Evolutionary conservation across 2,113 vertebrate species (phyloP).

Genomic region (Euleptes europaea): DNA sequence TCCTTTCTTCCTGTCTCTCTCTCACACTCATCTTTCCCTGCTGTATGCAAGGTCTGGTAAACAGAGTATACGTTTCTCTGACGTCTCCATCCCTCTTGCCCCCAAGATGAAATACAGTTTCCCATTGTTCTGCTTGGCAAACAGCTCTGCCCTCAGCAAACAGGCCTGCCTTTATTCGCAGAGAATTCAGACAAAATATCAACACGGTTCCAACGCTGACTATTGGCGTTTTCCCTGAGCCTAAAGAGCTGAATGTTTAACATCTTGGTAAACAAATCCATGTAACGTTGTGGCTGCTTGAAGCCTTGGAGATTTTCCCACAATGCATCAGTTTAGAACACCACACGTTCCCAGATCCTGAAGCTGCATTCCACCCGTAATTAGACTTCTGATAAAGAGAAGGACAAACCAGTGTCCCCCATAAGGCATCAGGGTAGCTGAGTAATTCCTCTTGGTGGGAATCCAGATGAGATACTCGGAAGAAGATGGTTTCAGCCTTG

Average conservation of each 20-base stretch:
- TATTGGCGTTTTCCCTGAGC: neutral
- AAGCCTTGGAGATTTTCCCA: neutral
- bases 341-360: neutral
- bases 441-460: neutral
- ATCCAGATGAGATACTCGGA: neutral
- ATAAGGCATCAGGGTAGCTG: neutral
- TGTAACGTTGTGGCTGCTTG: neutral
- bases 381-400: neutral
- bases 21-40: neutral
- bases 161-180: constrained; percentile 63
- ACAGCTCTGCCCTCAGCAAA: constrained; percentile 43
- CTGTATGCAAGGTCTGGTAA: neutral
- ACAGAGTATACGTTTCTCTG: constrained; percentile 23
- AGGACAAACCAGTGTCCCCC: too few relatives aligned
- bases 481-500: neutral
- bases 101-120: constrained; percentile 75
- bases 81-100: constrained; percentile 59
- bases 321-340: neutral
- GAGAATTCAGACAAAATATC: constrained; percentile 27
- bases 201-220: neutral
- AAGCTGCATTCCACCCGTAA: neutral
- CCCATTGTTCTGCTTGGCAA: constrained; percentile 75
- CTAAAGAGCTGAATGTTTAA: neutral
- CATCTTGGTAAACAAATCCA: neutral
- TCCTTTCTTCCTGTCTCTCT: neutral